These are phyloP conservation scores for Abscondita cerata DNA, from an alignment of 2,888 invertebrate species.

Conservation along the genomic window DNA sequence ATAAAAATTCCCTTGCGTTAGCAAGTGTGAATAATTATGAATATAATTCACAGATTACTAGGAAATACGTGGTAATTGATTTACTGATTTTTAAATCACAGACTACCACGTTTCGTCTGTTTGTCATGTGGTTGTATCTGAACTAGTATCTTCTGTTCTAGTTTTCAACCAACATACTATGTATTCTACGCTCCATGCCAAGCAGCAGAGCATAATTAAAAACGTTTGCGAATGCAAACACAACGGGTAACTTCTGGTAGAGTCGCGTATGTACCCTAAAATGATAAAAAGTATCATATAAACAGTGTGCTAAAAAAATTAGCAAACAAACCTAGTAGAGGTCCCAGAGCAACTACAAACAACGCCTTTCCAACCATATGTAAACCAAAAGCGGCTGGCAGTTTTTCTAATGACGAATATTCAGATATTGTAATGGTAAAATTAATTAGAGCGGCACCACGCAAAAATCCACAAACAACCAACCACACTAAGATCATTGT, in stretches of 20 bases:
- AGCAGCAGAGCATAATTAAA: constrained; percentile 70
- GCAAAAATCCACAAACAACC: constrained; percentile 78
- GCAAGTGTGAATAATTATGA: background rate
- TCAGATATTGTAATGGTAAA: constrained; percentile 81
- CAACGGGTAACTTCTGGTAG: constrained; percentile 70
- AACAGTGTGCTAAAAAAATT: background rate
- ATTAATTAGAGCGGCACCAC: constrained; percentile 80
- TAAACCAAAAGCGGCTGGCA: constrained; percentile 79
- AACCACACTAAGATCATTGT: constrained; percentile 72
- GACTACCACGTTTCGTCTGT: constrained; percentile 28
- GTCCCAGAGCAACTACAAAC: constrained; percentile 73
- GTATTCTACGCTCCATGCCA: constrained; percentile 75
- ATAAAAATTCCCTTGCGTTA: background rate
- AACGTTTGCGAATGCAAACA: constrained; percentile 77
- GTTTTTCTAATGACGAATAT: constrained; percentile 71
- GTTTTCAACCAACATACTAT: constrained; percentile 53
- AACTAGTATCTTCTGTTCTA: constrained; percentile 57
- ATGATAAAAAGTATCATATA: constrained; percentile 35
- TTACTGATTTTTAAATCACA: background rate
- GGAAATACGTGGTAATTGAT: constrained; percentile 8
- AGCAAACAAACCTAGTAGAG: constrained; percentile 66
- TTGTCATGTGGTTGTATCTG: constrained; percentile 50
- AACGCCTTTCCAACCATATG: constrained; percentile 80
- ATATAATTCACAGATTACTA: constrained; percentile 30
- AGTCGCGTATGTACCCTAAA: constrained; percentile 74